phyloP scores from a whole-genome alignment of 2,888 invertebrate genomes.

The Nesidiocoris tenuis region DNA sequence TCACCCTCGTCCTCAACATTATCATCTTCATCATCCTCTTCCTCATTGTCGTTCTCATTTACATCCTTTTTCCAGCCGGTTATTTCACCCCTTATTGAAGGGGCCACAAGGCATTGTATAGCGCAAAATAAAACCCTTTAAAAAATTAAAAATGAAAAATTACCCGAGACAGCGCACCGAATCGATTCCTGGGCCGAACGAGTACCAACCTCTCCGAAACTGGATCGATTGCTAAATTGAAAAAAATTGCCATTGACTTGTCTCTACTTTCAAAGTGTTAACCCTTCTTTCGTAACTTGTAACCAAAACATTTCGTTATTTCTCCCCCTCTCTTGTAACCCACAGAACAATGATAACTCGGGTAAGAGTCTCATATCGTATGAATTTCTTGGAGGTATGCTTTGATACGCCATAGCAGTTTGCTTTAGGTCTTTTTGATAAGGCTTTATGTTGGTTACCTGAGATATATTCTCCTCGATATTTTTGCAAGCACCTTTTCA shows the following conservation, averaged over 20 bases:
- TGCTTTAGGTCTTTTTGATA: slow-evolving; percentile 30
- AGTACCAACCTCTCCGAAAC: no score
- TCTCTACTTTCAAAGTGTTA: not conserved
- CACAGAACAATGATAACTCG: slow-evolving; percentile 36
- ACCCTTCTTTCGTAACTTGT: slow-evolving; percentile 17
- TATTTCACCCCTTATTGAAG: no score
- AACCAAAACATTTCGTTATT: slow-evolving; percentile 35
- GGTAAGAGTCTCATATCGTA: slow-evolving; percentile 34
- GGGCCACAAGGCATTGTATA: no score
- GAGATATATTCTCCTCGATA: slow-evolving; percentile 30
- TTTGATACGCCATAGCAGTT: slow-evolving; percentile 40
- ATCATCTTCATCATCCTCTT: no score
- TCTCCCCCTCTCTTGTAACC: slow-evolving; percentile 25
- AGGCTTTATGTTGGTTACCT: slow-evolving; percentile 33
- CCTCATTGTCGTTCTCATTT: no score
- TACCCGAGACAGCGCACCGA: no score
- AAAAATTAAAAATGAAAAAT: no score
- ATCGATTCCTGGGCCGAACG: no score
- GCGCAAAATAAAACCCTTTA: no score
- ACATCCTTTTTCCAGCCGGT: no score
- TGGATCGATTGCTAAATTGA: no score
- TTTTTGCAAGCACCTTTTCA: slow-evolving; percentile 39
- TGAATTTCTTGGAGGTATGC: slow-evolving; percentile 38
- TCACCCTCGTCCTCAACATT: no score
- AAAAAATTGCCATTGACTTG: not conserved